Base-by-base conservation (phyloP, 1,140 invertebrate species). In the Megalopta genalis region DNA sequence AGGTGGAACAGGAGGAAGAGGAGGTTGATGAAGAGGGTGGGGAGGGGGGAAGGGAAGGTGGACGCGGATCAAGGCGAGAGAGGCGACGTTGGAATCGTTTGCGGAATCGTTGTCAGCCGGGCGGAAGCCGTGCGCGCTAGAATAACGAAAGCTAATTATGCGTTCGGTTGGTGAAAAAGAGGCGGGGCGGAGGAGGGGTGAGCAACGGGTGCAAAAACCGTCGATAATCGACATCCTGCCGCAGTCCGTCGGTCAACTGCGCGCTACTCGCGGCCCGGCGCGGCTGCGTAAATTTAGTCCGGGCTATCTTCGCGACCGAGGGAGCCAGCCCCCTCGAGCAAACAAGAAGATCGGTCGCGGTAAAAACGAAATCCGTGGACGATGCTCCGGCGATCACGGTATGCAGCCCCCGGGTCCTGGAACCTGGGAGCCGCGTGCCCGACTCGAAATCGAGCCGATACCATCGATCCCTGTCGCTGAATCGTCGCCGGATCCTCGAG, bases 141-240 rank as follows among this genome's bases (percentile, higher is more conserved):
- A 91, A 90, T 90, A 91, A 90, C 85, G 89, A 91, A 91, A 91
- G 90, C 85, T 88, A 88, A 88, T 88, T 88, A 88, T 86, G 87
- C 87, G 85, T 82, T 85, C 77, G 63, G 68, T 27, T 84, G 42
- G 62, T 52, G 82, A 69, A 60, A 70, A 82, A 70, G 37, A 37
- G 27, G 37, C 60, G 54, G 82, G 54, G 39, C 25, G 67, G 21
- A 8, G 18, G 52, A 16, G 2, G 39, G 37, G 64, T 49, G 82
- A 46, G 42, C 10, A 12, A 1, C 10, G 9, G 52, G 25, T 70
- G 86, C 86, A 88, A 88, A 88, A 88, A 88, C 72, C 86, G 76
- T 88, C 86, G 86, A 88, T 88, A 88, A 88, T 88, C 86, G 86
- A 88, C 86, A 88, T 88, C 86, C 86, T 88, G 86, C 86, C 86